Evolutionary conservation across 1,140 invertebrate genomes (phyloP).

Genomic region (Heliconius nattereri): DNA sequence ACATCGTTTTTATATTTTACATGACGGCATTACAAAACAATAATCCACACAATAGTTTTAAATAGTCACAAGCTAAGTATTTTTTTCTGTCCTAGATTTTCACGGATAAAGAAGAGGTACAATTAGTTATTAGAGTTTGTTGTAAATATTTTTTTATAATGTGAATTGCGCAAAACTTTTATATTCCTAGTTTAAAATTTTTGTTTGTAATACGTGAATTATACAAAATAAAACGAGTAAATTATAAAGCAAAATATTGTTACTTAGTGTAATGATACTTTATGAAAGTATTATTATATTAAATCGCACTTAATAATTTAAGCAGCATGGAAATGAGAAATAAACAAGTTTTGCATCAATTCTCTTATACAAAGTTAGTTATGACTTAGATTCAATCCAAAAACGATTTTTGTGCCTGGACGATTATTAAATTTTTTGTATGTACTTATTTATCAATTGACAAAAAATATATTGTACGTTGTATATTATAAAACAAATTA

Average conservation of each 20-base stretch:
- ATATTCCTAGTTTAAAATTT: neutral
- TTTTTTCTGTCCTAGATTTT: slow-evolving; percentile 33
- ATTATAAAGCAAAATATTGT: neutral
- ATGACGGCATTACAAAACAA: too few relatives aligned
- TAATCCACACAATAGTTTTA: neutral
- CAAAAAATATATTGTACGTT: too few relatives aligned
- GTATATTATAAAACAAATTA: too few relatives aligned
- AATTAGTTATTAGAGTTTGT: slow-evolving; percentile 4
- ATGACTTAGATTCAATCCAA: too few relatives aligned
- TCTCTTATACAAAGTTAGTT: neutral
- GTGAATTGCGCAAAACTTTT: neutral
- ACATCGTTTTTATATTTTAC: too few relatives aligned
- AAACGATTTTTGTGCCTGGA: too few relatives aligned
- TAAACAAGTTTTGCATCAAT: neutral
- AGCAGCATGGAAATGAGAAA: neutral
- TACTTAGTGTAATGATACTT: too few relatives aligned
- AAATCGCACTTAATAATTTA: too few relatives aligned
- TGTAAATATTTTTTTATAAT: neutral
- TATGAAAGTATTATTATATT: too few relatives aligned
- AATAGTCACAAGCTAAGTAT: neutral
- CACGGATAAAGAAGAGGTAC: slow-evolving; percentile 36
- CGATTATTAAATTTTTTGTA: too few relatives aligned
- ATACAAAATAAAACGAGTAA: neutral
- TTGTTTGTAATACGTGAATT: neutral
- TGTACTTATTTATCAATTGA: too few relatives aligned